Base-by-base conservation (phyloP, 2,888 invertebrate genomes). In the Amphipoea oculea region DNA sequence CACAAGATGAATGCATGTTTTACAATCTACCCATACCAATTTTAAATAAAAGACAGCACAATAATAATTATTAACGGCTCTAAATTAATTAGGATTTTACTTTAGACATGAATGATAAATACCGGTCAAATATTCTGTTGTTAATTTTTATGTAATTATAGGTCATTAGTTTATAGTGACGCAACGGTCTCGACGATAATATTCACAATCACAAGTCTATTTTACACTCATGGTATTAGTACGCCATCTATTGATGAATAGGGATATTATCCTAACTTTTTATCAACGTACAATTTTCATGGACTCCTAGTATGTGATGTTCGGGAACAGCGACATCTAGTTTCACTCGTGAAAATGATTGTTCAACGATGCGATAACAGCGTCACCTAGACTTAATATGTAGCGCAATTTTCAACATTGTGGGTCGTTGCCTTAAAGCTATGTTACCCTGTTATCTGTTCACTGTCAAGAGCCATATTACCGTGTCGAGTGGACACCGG, bases 371-470 rank as follows among this genome's bases (percentile, higher is more conserved):
- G 48, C 42, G 66, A 5, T 29, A 9, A 12, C 40, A 72, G 36
- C 48, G 74, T 51, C 72, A 78, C n/a, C 65, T 79, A 42, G 0
- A 45, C 11, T 68, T 42, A 2, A 3, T 17, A 36, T 11, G 23
- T 9, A 42, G n/a, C 9, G 17, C 2, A 29, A 66, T 68, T 42
- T 54, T 9, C 2, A 62, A 60, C 2, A 67, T 67, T 23, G 12
- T 29, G 17, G 29, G 29, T 29, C 29, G 29, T 29, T 29, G 48
- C 20, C 45, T 68, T 51, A 14, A 0, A 48, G 6, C 40, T 86
- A 78, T 88, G 73, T 11, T n/a, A n/a, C 14, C 88, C 83, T 88
- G 68, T 83, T 86, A 81, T 20, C 29, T 68, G 23, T 11, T 48
- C 62, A 54, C 62, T 63, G 67, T 45, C 29, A 82, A 81, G 80